Base-by-base conservation (phyloP, 2,113 vertebrate genomes). In the Notechis scutatus region DNA sequence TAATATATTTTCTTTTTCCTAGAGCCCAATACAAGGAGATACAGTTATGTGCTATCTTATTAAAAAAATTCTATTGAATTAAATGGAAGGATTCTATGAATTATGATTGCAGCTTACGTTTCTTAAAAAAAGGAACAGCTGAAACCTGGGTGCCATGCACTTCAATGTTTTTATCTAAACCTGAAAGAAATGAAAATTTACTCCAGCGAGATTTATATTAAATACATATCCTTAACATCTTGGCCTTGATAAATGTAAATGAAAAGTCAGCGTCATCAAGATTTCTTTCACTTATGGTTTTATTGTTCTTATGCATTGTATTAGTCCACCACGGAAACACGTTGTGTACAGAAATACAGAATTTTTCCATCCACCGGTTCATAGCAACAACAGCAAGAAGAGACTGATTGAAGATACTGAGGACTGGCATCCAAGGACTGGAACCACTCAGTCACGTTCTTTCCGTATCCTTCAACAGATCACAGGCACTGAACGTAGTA, bases 401-500 rank as follows among this genome's bases (percentile, higher is more conserved):
- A 98, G 99, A 11, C 97, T 99, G 96, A 99, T 98, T 10, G 98
- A 99, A 92, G 99, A 99, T 94, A 99, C 99, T 0, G 99, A 99
- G 94, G 99, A 99, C 95, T 99, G 99, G 99, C 98, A 98, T 8
- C 99, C 99, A 0, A 97, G 99, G 23, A 98, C 98, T 0, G 99
- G 99, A 85, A 99, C 99, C 3, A 99, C 99, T 85, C 99, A 99
- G 96, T 99, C 99, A 85, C 98, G 98, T 85, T 99, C 99, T 20
- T 99, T 99, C 97, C 98, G 98, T 52, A 99, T 99, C 96, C 98
- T 99, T 57, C 99, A 99, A 92, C 99, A 99, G 94, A 99, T 99
- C 96, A 99, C 99, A 0, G 99, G 99, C 94, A 99, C 99, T 0
- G 99, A 99, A 96, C 96, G 98, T 2, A 89, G 99, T 99, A 93